A percentile compares a stretch with the other conserved stretches of the same genome.
Conservation (phyloP, 2,113 vertebrate genomes). For the Corythaixoides concolor region DNA sequence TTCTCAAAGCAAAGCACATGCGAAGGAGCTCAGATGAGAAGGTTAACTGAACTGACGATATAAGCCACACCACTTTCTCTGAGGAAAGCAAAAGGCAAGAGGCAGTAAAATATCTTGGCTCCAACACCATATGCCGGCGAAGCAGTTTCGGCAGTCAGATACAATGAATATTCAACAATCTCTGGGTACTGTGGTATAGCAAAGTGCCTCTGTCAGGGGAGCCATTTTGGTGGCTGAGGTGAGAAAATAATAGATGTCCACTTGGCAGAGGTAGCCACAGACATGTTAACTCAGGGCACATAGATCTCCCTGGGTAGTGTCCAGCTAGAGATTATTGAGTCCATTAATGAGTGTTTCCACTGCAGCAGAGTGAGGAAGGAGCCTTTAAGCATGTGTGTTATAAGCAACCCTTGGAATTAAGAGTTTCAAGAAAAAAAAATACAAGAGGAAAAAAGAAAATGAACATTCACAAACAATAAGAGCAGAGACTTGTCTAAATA, state of each 20-base stretch:
- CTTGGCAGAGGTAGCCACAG: conserved; percentile 41
- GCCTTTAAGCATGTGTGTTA: background rate
- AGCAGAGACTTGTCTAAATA: background rate
- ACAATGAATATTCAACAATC: conserved; percentile 57
- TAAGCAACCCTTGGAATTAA: background rate
- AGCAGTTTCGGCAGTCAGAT: conserved; percentile 2
- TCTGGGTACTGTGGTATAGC: conserved; percentile 22
- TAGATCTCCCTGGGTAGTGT: background rate
- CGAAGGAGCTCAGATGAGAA: background rate
- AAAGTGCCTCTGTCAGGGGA: conserved; percentile 49
- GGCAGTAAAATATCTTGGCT: conserved; percentile 34
- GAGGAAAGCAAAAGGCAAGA: background rate
- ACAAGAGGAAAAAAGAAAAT: background rate
- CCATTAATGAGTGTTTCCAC: background rate
- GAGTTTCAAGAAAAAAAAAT: background rate
- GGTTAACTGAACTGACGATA: background rate
- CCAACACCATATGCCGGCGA: background rate
- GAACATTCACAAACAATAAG: background rate
- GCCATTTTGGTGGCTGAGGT: conserved; percentile 19
- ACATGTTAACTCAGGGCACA: background rate
- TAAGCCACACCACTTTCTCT: background rate
- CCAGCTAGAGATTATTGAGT: background rate
- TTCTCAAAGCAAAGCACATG: conserved; percentile 34
- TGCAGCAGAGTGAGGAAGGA: background rate
- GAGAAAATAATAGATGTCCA: conserved; percentile 48